Conservation (phyloP, 2,113 vertebrate genomes). For the Ardeotis arabs region DNA sequence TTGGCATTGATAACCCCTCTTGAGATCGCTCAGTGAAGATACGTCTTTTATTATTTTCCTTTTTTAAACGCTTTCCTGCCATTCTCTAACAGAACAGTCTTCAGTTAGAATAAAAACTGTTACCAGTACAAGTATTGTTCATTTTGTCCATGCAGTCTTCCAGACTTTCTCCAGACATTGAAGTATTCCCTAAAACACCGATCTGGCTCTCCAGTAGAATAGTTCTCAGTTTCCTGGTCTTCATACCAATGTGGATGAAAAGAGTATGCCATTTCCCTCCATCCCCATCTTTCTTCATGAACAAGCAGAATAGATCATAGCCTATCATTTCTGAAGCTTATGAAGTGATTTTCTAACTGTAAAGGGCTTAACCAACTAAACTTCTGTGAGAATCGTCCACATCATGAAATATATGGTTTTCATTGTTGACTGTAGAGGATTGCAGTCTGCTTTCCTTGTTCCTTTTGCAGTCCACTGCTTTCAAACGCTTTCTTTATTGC, state of each 20-base stretch:
- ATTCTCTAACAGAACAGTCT: neutral
- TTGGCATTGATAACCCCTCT: neutral
- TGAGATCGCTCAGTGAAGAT: neutral
- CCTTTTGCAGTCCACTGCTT: neutral
- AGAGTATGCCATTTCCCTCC: neutral
- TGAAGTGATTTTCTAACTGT: neutral
- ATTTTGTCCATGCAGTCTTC: neutral
- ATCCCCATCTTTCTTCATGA: neutral
- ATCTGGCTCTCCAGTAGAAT: neutral
- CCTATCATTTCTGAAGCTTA: neutral
- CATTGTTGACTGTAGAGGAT: neutral
- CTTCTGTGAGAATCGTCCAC: neutral
- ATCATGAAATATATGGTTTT: neutral
- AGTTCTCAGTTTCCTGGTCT: neutral
- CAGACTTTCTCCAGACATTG: neutral
- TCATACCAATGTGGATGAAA: neutral
- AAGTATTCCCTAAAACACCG: neutral
- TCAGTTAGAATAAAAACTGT: neutral
- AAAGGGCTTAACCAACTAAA: neutral
- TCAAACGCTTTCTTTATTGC: neutral
- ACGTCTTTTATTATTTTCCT: fast-evolving
- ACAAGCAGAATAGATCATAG: neutral
- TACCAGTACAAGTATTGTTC: neutral
- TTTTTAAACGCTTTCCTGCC: neutral
- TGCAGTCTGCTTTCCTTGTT: neutral